Evolutionary conservation across 2,797 vertebrate species (phyloP).

Genomic region (Chaetodon trifasciatus): DNA sequence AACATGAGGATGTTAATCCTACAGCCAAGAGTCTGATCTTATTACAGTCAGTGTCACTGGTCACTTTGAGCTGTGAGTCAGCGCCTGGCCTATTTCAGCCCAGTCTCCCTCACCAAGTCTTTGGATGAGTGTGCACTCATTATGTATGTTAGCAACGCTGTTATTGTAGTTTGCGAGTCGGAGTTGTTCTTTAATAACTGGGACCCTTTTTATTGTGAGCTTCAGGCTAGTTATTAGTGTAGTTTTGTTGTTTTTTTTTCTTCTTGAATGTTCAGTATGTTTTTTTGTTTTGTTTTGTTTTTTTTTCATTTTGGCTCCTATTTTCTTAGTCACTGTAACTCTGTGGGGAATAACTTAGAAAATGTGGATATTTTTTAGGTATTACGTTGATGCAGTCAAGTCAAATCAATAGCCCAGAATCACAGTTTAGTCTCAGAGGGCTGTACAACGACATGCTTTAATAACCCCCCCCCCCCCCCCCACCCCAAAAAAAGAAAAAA

Average conservation of each 20-base stretch:
- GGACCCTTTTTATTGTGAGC: background rate
- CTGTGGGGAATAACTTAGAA: background rate
- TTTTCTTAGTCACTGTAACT: background rate
- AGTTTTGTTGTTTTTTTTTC: background rate
- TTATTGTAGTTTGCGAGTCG: background rate
- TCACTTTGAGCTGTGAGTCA: slow-evolving; percentile 68
- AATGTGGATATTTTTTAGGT: background rate
- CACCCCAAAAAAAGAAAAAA: too few relatives aligned
- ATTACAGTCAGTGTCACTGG: slow-evolving; percentile 63
- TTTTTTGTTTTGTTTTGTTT: background rate
- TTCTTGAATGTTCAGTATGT: background rate
- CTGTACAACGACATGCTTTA: background rate
- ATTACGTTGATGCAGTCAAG: background rate
- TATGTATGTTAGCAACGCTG: background rate
- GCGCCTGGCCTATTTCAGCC: slow-evolving; percentile 45
- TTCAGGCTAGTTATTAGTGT: background rate
- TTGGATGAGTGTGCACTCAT: slow-evolving; percentile 5
- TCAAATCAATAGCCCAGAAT: background rate
- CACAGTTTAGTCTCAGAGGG: background rate
- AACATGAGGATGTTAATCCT: slow-evolving; percentile 53
- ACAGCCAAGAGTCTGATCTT: slow-evolving; percentile 58
- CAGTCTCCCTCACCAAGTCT: slow-evolving; percentile 27
- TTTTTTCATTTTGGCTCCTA: background rate
- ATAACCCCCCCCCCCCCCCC: too few relatives aligned
- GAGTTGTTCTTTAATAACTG: background rate